Base-by-base conservation (phyloP, 2,113 vertebrate species). In the Megaptera novaeangliae region DNA sequence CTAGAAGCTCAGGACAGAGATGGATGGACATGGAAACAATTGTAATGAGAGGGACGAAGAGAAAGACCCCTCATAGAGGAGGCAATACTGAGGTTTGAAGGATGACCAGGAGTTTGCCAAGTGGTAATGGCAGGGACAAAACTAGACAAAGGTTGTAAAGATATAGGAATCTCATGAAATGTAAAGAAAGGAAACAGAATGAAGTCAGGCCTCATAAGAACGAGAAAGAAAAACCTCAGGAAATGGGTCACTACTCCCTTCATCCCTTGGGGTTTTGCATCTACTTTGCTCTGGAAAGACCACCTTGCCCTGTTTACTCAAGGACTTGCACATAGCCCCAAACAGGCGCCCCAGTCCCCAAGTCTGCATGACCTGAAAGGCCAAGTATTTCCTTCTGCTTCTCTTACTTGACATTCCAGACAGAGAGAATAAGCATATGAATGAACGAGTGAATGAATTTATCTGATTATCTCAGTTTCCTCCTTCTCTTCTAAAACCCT, bases 341-440 rank as follows among this genome's bases (percentile, higher is more conserved):
- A 75, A 84, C 9, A 63, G 27, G 41, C 20, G 81, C 66, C 72
- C 29, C 27, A 34, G 52, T 87, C 90, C 68, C 78, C 49, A 89
- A 92, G 85, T 86, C 59, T 92, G 41, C n/a, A 52, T 89, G 8
- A 88, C 29, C 27, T 85, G 94, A 15, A 96, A 88, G 23, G 12
- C n/a, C n/a, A 91, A 36, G 69, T 90, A 55, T 91, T 88, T 94
- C 69, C 84, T 94, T 89, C 52, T 77, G 31, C 20, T 74, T 77
- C 36, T 93, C 68, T 87, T 95, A 49, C 4, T 78, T 96, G 44
- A 87, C 41, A 39, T 83, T 96, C 55, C 61, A 87, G 39, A 90
- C 36, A 57, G 44, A 88, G 10, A 94, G 46, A 75, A 44, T 46
- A 75, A 61, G 15, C 59, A 61, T 41, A 55, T 0, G 1, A 90